Percentiles rank a stretch among this genome's conserved stretches.
phyloP scores from a whole-genome alignment of 2,797 vertebrate genomes.

The Podarcis lilfordi region DNA sequence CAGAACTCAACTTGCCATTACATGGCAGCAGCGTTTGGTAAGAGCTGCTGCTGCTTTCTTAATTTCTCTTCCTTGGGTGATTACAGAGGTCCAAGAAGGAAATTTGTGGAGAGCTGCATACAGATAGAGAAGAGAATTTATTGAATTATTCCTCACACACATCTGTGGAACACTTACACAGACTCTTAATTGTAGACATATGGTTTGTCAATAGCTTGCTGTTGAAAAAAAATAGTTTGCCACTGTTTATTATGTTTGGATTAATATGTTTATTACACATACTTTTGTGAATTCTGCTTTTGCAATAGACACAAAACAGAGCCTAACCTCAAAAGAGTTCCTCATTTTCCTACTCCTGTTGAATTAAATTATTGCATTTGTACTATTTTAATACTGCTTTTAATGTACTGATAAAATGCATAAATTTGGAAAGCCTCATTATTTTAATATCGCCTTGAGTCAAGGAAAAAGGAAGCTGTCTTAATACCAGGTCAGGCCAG shows the following conservation, averaged over 20 bases:
- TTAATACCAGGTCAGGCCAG: too few relatives aligned
- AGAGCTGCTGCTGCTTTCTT: conserved; percentile 46
- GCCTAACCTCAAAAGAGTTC: conserved; percentile 21
- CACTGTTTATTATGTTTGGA: conserved; percentile 9
- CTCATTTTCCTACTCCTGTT: conserved; percentile 35
- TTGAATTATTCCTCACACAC: too few relatives aligned
- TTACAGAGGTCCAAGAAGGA: neutral
- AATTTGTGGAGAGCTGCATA: neutral
- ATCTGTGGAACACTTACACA: neutral
- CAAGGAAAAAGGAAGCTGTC: too few relatives aligned
- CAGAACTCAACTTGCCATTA: conserved; percentile 26
- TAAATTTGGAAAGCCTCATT: neutral
- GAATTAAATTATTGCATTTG: conserved; percentile 50
- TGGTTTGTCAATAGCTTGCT: neutral
- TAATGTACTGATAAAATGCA: neutral
- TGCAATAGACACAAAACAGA: neutral
- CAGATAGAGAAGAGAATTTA: too few relatives aligned
- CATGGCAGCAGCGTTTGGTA: conserved; percentile 21
- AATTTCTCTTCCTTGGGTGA: conserved; percentile 40
- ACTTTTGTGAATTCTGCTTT: conserved; percentile 16
- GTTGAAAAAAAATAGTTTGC: conserved; percentile 17
- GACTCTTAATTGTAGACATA: neutral
- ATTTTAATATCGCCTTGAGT: too few relatives aligned
- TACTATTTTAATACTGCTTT: neutral
- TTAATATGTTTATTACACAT: conserved; percentile 39